A percentile compares a stretch with the other conserved stretches of the same genome.
These are phyloP conservation scores for Hirundo rustica DNA, from an alignment of 2,797 vertebrate species.

Conservation along the genomic window DNA sequence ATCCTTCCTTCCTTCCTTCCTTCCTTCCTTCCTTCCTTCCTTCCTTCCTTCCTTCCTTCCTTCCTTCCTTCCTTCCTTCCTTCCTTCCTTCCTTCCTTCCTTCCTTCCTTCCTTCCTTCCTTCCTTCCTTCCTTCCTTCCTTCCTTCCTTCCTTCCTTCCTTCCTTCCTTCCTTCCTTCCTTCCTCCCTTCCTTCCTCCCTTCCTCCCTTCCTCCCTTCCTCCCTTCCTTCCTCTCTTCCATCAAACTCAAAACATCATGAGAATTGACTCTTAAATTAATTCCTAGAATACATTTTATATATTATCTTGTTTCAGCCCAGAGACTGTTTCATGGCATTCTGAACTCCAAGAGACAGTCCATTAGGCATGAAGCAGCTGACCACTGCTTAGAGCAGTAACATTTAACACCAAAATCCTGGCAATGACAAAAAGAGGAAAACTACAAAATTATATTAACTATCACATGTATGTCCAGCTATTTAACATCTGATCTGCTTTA, in stretches of 20 bases:
- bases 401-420: background rate
- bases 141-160: background rate
- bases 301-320: background rate
- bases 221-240: background rate
- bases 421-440: background rate
- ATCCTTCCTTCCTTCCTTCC: background rate
- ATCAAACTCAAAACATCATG: background rate
- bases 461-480: background rate
- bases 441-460: background rate
- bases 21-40: too few relatives aligned
- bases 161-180: too few relatives aligned
- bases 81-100: too few relatives aligned
- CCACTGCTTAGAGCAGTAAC: background rate
- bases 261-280: background rate
- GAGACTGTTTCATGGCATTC: background rate
- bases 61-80: too few relatives aligned
- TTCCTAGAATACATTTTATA: background rate
- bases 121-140: background rate
- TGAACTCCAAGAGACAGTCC: background rate
- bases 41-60: too few relatives aligned
- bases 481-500: slow-evolving; percentile 8
- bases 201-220: background rate
- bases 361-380: background rate
- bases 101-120: background rate
- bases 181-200: background rate